Conservation (phyloP, 2,797 vertebrate species). For the Siniperca undulata region DNA sequence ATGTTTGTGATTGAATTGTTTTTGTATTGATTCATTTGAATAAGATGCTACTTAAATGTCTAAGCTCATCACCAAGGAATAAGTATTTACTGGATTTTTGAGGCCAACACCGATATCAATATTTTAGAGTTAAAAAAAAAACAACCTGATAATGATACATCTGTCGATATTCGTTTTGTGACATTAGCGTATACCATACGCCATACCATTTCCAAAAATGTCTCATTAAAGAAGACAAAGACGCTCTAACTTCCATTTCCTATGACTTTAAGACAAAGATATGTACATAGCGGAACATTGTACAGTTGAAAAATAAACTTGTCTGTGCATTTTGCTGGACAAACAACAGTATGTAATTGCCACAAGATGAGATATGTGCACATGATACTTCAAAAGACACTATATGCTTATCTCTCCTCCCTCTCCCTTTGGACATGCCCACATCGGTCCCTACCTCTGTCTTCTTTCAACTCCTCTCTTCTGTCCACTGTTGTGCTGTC, state of each 20-base stretch:
- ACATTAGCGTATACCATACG: not conserved
- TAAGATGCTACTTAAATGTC: not conserved
- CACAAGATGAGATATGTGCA: slow-evolving; percentile 12
- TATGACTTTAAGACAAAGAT: not conserved
- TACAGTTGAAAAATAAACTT: not conserved
- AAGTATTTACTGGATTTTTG: not conserved
- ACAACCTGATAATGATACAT: not conserved
- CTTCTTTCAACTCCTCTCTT: slow-evolving; percentile 12
- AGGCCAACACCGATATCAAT: not conserved
- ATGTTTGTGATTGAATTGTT: not conserved
- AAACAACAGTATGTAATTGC: not conserved
- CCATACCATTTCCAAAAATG: not conserved
- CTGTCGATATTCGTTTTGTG: not conserved
- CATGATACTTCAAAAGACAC: slow-evolving; percentile 32
- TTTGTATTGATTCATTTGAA: not conserved
- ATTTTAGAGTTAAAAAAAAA: not conserved
- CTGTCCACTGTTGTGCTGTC: slow-evolving; percentile 6
- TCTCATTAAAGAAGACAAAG: not conserved
- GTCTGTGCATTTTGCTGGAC: not conserved
- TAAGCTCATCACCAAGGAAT: not conserved
- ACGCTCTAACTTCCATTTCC: not conserved
- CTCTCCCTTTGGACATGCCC: slow-evolving; percentile 18
- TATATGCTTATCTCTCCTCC: not conserved
- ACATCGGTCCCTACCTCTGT: slow-evolving; percentile 27
- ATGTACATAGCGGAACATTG: not conserved